A percentile compares a stretch with the other conserved stretches of the same genome.
Evolutionary conservation across 2,113 vertebrate species (phyloP).

Genomic region (Tautogolabrus adspersus): DNA sequence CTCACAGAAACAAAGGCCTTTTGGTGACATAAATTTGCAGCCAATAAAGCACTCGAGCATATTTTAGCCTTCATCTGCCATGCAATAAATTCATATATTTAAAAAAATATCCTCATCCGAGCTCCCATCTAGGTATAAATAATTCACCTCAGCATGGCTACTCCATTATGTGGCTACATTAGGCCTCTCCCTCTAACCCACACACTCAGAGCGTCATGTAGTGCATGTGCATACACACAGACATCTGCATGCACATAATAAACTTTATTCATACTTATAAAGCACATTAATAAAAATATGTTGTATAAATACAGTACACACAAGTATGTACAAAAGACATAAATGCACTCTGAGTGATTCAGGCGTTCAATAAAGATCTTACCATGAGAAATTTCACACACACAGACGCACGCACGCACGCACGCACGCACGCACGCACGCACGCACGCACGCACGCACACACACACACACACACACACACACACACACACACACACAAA

Average conservation of each 20-base stretch:
- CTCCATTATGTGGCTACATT: constrained; percentile 77
- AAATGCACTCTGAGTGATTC: constrained; percentile 24
- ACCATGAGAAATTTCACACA: background rate
- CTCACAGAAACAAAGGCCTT: constrained; percentile 56
- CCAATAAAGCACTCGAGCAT: constrained; percentile 67
- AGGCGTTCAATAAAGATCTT: constrained; percentile 21
- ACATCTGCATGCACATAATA: constrained; percentile 31
- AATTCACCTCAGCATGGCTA: constrained; percentile 79
- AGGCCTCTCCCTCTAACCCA: constrained; percentile 19
- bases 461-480: constrained; percentile 8
- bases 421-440: too few relatives aligned
- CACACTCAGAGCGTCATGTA: constrained; percentile 4
- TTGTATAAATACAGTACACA: constrained; percentile 31
- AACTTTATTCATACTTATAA: constrained; percentile 44
- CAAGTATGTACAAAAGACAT: constrained; percentile 15
- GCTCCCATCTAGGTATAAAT: constrained; percentile 78
- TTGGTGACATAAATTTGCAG: constrained; percentile 64
- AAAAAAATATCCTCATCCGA: constrained; percentile 74
- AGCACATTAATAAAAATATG: constrained; percentile 36
- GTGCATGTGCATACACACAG: constrained; percentile 29
- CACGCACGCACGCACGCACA: background rate
- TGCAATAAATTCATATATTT: constrained; percentile 78
- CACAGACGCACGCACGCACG: background rate
- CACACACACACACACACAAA: constrained; percentile 13
- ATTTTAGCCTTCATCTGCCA: constrained; percentile 65